Percentiles rank a stretch among this genome's conserved stretches.
Conservation (phyloP, 2,888 invertebrate species). For the Syrista parreyssii region DNA sequence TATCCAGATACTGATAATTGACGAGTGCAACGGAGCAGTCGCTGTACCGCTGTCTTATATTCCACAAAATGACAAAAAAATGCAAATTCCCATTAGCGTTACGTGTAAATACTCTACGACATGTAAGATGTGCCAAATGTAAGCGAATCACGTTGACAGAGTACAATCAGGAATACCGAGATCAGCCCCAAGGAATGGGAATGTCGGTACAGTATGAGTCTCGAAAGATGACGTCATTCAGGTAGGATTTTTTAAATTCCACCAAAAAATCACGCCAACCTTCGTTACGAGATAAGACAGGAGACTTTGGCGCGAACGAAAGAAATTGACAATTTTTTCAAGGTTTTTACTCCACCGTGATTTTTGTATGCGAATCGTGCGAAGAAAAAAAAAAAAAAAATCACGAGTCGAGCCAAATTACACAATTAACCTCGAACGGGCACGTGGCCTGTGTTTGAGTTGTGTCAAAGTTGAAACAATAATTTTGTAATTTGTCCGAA, state of each 20-base stretch:
- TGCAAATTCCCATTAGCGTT: not conserved
- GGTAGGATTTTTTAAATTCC: not conserved
- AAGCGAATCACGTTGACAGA: not conserved
- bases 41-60: not conserved
- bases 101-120: not conserved
- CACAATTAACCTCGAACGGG: not conserved
- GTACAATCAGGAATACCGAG: not conserved
- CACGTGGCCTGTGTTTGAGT: no score
- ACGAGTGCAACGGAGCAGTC: not conserved
- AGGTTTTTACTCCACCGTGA: not conserved
- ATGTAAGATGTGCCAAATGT: not conserved
- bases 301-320: no score
- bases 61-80: not conserved
- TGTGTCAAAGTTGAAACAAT: no score
- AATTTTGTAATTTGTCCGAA: no score
- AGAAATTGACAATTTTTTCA: not conserved
- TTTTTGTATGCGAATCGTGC: not conserved
- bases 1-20: not conserved
- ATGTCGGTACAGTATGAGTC: not conserved
- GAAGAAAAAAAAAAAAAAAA: slow-evolving; percentile 10
- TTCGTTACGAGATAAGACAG: not conserved
- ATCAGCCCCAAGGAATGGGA: no score
- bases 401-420: slow-evolving; percentile 5
- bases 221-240: not conserved
- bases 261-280: not conserved